Conservation (phyloP, 1,140 invertebrate genomes). For the Aphaenogaster ashmeadi region DNA sequence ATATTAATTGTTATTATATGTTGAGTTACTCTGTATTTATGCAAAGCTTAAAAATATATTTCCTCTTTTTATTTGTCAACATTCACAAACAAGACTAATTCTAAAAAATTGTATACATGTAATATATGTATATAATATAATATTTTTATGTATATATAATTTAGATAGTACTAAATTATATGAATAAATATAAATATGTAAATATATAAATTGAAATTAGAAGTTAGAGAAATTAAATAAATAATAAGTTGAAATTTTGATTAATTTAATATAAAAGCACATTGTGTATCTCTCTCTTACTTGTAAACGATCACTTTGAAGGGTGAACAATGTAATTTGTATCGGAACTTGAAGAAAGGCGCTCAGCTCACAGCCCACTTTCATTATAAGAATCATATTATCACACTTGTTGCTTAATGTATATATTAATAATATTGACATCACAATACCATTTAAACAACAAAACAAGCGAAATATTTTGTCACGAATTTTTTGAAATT, state of each 20-base stretch:
- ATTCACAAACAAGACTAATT: background rate
- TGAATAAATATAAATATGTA: too few species aligned
- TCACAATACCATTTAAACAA: conserved; percentile 15
- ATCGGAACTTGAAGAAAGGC: conserved; percentile 49
- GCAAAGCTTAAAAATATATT: background rate
- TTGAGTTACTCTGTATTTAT: background rate
- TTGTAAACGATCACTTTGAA: conserved; percentile 56
- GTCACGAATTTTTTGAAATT: conserved; percentile 15
- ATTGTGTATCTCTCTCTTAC: conserved; percentile 31
- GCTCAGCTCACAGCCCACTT: conserved; percentile 41
- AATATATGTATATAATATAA: too few species aligned
- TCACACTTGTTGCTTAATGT: conserved; percentile 33
- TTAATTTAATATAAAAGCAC: background rate
- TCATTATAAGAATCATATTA: conserved; percentile 40
- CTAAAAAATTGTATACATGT: too few species aligned
- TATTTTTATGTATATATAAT: too few species aligned
- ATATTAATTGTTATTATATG: background rate
- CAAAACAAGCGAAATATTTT: conserved; percentile 48
- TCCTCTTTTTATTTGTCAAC: background rate
- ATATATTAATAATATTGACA: conserved; percentile 58
- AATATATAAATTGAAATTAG: too few species aligned
- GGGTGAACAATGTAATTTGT: conserved; percentile 50
- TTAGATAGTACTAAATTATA: too few species aligned
- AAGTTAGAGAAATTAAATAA: too few species aligned
- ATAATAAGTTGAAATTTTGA: background rate